Base-by-base conservation (phyloP, 2,113 vertebrate genomes). In the Muntiacus muntjak region DNA sequence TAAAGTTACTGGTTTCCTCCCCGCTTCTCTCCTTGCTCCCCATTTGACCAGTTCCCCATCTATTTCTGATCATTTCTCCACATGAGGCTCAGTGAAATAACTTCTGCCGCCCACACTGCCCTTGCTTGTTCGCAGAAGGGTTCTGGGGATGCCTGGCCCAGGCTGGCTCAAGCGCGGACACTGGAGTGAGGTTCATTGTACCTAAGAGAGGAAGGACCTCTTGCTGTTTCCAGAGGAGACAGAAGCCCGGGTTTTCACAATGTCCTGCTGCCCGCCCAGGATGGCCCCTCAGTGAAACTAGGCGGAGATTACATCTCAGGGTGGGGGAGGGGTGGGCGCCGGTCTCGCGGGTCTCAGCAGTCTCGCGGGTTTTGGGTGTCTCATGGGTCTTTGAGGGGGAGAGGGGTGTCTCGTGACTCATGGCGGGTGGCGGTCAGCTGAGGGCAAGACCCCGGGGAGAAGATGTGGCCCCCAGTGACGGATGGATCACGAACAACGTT, bases 241-340 rank as follows among this genome's bases (percentile, higher is more conserved):
- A 36, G 50, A 62, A 2, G 99, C 99, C 94, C 99, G 99, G 0
- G 99, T 55, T 55, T 36, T 99, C 99, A 99, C 98, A 84, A 99
- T 95, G 96, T 98, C 99, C 98, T 98, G 14, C 57, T 55, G 50
- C 52, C 33, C 10, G 6, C 12, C 6, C 81, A 26, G 81, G 81
- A 36, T 13, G 12, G 81, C 21, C 50, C 50, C 6, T 36, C 11
- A 3, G 12, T 1, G 3, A 36, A 9, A 17, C 28, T 3, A 14
- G 33, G 21, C 33, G 6, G 28, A 15, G 7, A 21, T 9, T 7
- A 55, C 50, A 8, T 7, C 21, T 33, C 33, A 1, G 12, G 12
- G 33, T 14, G 19, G 33, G 50, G 25, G 81, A 84, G 81, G 12
- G 52, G n/a, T 21, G 7, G 54, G 23, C 23, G 16, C 81, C 4